Conservation (phyloP, 2,113 vertebrate genomes). For the Picathartes gymnocephalus region DNA sequence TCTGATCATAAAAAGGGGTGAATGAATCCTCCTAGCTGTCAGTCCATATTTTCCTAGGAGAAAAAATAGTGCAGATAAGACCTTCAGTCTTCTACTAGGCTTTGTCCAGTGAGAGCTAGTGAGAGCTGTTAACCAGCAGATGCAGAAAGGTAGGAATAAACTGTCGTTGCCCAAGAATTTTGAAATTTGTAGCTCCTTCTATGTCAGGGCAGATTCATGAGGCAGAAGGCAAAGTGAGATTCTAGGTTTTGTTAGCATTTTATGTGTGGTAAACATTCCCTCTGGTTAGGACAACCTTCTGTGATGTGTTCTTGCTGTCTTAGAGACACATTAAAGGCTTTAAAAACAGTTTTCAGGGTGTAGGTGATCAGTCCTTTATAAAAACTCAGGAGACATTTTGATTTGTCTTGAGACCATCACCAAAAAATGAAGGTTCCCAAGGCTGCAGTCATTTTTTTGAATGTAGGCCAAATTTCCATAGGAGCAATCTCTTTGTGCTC, state of each 20-base stretch:
- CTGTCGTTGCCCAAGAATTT: background rate
- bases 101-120: background rate
- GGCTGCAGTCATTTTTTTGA: background rate
- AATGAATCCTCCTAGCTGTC: background rate
- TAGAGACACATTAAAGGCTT: background rate
- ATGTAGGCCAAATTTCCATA: background rate
- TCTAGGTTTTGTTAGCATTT: background rate
- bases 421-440: background rate
- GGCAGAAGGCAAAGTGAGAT: background rate
- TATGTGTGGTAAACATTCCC: background rate
- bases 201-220: background rate
- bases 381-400: background rate
- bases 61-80: rapidly evolving
- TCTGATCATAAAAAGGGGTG: background rate
- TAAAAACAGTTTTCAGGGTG: background rate
- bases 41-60: background rate
- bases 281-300: background rate
- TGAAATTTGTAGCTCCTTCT: background rate
- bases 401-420: background rate
- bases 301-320: background rate
- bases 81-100: background rate
- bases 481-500: background rate
- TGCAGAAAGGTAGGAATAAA: background rate
- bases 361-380: background rate
- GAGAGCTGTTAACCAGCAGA: background rate